Conservation (phyloP, 2,113 vertebrate species). For the Platichthys flesus region DNA sequence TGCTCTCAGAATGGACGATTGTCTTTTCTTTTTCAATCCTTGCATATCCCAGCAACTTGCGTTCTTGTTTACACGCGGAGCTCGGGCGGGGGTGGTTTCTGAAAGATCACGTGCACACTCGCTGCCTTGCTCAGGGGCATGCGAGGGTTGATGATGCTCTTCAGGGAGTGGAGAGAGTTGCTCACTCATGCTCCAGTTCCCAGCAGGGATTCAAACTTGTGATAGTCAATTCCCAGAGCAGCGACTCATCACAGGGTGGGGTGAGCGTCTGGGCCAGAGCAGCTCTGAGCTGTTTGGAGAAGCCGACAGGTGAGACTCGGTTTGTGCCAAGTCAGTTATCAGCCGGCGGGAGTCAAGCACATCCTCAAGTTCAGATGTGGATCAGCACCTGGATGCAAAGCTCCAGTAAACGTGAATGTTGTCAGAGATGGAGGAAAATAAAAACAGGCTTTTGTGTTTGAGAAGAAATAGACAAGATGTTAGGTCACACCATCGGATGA, state of each 20-base stretch:
- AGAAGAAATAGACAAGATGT: too few species aligned
- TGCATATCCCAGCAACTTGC: slow-evolving; percentile 6
- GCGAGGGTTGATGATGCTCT: not conserved
- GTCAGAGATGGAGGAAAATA: not conserved
- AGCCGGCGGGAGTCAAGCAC: not conserved
- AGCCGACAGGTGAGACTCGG: not conserved
- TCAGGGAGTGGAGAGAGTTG: slow-evolving; percentile 36
- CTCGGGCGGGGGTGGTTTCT: not conserved
- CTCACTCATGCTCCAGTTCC: slow-evolving; percentile 40
- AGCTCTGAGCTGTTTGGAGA: not conserved
- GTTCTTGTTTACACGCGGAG: slow-evolving; percentile 7
- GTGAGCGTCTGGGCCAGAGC: slow-evolving; percentile 7
- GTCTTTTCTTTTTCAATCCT: slow-evolving; percentile 16
- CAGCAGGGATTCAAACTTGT: slow-evolving; percentile 15
- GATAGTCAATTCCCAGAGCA: slow-evolving; percentile 19
- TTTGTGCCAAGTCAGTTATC: not conserved
- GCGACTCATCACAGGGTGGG: slow-evolving; percentile 20
- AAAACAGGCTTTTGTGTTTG: not conserved
- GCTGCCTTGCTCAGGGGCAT: slow-evolving; percentile 23
- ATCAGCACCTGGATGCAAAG: slow-evolving; percentile 13
- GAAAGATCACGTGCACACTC: not conserved
- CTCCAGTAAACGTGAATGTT: not conserved
- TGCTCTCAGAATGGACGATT: slow-evolving; percentile 15
- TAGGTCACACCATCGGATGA: too few species aligned
- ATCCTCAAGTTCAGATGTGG: slow-evolving; percentile 4